Evolutionary conservation across 1,140 invertebrate genomes (phyloP).

Genomic region (Calosoma granatense): DNA sequence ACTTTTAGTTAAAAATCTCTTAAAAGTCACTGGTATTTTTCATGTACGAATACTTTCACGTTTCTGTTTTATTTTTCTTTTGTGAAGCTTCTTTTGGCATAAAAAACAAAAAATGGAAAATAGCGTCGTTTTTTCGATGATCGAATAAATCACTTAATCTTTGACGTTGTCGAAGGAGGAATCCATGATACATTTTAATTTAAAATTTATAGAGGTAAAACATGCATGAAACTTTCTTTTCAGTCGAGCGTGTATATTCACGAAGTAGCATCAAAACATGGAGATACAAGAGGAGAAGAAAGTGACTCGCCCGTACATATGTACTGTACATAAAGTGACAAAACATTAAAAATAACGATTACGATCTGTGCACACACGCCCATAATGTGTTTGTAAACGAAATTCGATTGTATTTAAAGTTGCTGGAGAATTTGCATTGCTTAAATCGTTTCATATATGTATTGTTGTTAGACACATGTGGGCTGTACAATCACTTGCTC

Average conservation of each 20-base stretch:
- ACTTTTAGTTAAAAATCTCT: no score
- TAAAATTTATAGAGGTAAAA: not conserved
- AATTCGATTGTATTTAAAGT: slow-evolving; percentile 8
- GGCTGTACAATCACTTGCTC: not conserved
- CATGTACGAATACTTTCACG: no score
- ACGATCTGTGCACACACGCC: not conserved
- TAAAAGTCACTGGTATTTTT: no score
- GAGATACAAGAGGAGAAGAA: not conserved
- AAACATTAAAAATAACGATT: not conserved
- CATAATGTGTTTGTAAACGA: not conserved
- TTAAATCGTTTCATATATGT: not conserved
- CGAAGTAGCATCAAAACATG: not conserved
- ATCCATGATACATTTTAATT: not conserved
- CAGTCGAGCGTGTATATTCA: no score
- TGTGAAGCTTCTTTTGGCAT: no score
- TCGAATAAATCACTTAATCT: no score
- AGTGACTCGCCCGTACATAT: not conserved
- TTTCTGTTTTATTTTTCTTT: no score
- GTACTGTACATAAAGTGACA: not conserved
- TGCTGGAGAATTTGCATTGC: not conserved
- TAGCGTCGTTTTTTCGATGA: no score
- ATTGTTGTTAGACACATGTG: not conserved
- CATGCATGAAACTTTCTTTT: not conserved
- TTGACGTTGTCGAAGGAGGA: no score
- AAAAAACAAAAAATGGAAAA: no score